These are phyloP conservation scores for Pristionchus pacificus DNA, from an alignment of 1,140 invertebrate species.

Conservation along the genomic window DNA sequence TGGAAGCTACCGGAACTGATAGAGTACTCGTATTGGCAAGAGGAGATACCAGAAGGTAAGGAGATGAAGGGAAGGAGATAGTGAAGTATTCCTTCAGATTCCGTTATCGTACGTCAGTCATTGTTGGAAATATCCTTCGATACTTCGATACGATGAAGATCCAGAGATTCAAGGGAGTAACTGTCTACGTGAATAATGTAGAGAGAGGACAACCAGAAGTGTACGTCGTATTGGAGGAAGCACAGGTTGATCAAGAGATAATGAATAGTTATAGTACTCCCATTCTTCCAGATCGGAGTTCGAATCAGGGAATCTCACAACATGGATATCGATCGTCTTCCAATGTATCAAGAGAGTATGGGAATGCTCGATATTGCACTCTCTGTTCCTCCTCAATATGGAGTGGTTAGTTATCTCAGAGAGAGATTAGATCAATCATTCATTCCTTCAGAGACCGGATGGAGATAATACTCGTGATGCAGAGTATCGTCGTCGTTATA, in stretches of 20 bases:
- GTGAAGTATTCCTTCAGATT: slow-evolving; percentile 31
- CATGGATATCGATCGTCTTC: slow-evolving; percentile 55
- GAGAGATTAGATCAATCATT: too few relatives aligned
- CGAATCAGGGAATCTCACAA: slow-evolving; percentile 53
- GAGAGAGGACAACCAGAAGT: slow-evolving; percentile 55
- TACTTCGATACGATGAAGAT: slow-evolving; percentile 57
- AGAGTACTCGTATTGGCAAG: slow-evolving; percentile 53
- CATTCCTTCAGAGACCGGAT: slow-evolving; percentile 49
- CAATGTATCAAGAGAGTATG: slow-evolving; percentile 55
- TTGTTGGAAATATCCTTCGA: slow-evolving; percentile 56
- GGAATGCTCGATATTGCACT: slow-evolving; percentile 51
- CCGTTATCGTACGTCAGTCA: slow-evolving; percentile 53
- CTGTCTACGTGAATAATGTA: slow-evolving; percentile 57
- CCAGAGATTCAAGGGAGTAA: slow-evolving; percentile 54
- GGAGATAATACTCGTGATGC: slow-evolving; percentile 55
- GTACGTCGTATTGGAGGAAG: slow-evolving; percentile 57
- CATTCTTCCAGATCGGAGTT: slow-evolving; percentile 42
- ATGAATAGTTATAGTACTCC: too few relatives aligned
- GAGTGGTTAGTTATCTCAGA: slow-evolving; percentile 47
- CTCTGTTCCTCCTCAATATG: slow-evolving; percentile 55
- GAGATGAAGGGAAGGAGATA: neutral
- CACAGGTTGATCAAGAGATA: slow-evolving; percentile 39
- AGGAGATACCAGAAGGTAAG: slow-evolving; percentile 45
- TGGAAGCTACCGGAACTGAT: slow-evolving; percentile 57
- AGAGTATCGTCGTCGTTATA: slow-evolving; percentile 43